Conservation (phyloP, 2,113 vertebrate genomes). For the Amazona guildingii region DNA sequence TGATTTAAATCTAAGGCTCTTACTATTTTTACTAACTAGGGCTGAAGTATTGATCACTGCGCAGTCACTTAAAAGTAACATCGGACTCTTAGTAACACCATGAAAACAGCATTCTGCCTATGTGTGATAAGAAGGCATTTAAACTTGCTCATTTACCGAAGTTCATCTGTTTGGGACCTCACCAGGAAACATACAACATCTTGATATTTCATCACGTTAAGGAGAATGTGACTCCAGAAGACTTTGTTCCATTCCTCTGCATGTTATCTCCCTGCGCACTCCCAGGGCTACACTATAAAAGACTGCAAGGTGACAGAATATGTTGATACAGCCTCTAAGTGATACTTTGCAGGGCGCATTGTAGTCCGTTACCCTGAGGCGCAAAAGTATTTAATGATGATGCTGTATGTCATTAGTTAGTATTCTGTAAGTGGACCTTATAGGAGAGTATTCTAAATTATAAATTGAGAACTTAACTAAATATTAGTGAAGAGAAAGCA, state of each 20-base stretch:
- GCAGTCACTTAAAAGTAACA: slow-evolving; percentile 41
- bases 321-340: slow-evolving; percentile 33
- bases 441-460: background rate
- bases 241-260: slow-evolving; percentile 4
- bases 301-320: slow-evolving; percentile 60
- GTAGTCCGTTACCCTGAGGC: slow-evolving; percentile 34
- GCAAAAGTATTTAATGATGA: slow-evolving; percentile 54
- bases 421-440: slow-evolving; percentile 21
- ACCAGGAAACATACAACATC: background rate
- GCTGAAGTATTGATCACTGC: background rate
- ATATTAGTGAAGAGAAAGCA: background rate
- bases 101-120: background rate
- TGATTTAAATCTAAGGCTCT: background rate
- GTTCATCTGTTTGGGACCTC: slow-evolving; percentile 39
- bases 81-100: background rate
- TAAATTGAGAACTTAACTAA: slow-evolving; percentile 8
- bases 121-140: slow-evolving; percentile 45
- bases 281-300: slow-evolving; percentile 30
- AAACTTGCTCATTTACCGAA: slow-evolving; percentile 54
- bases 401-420: background rate
- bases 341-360: slow-evolving; percentile 29
- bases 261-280: slow-evolving; percentile 48
- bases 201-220: slow-evolving; percentile 46
- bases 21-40: slow-evolving; percentile 22
- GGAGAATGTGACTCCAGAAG: slow-evolving; percentile 37